Conservation (phyloP, 1,140 invertebrate genomes). For the Philotrypesis tridentata region DNA sequence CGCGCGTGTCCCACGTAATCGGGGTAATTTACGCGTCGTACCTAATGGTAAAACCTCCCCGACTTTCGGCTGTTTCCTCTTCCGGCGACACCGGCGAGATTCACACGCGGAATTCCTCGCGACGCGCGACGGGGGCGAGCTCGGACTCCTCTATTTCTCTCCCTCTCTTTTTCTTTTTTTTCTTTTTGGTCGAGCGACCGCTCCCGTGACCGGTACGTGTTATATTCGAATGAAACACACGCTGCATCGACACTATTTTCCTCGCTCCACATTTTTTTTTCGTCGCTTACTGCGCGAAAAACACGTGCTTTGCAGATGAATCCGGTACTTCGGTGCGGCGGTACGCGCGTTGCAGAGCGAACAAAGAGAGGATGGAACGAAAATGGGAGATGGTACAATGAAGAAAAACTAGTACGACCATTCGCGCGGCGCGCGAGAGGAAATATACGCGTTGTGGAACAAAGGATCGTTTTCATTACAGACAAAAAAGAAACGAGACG, state of each 20-base stretch:
- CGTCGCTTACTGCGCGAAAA: too few species aligned
- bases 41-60: neutral
- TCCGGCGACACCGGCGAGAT: neutral
- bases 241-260: neutral
- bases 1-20: neutral
- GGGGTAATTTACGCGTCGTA: conserved; percentile 15
- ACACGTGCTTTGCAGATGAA: neutral
- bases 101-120: neutral
- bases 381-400: too few species aligned
- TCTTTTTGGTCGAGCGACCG: neutral
- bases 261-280: neutral
- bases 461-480: too few species aligned
- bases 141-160: neutral
- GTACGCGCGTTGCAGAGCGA: too few species aligned
- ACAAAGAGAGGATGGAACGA: too few species aligned
- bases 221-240: neutral
- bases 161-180: neutral
- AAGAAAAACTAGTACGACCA: too few species aligned
- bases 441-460: too few species aligned
- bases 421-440: too few species aligned
- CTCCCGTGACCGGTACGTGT: neutral
- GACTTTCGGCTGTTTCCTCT: neutral
- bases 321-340: too few species aligned
- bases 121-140: too few species aligned
- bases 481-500: too few species aligned